These are phyloP conservation scores for Xenopus tropicalis DNA, from an alignment of 2,113 vertebrate species.

Conservation along the genomic window UCB_Xtro_10.0 CM004445.2:65369001-65369500, in stretches of 20 bases:
- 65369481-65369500: no score
- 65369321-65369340: no score
- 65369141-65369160: background rate
- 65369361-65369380: no score
- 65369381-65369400: no score
- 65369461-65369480: no score
- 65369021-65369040: no score
- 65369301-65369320: no score
- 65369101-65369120: conserved; percentile 3
- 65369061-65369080: background rate
- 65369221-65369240: background rate
- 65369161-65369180: background rate
- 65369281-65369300: background rate
- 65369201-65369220: background rate
- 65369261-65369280: background rate
- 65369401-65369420: no score
- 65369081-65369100: background rate
- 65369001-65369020: no score
- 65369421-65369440: no score
- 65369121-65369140: background rate
- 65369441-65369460: no score
- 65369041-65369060: background rate
- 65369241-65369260: conserved; percentile 5
- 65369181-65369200: conserved; percentile 1
- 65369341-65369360: no score